Base-by-base conservation (phyloP, 2,797 vertebrate species). In the Tangara arthus region DNA sequence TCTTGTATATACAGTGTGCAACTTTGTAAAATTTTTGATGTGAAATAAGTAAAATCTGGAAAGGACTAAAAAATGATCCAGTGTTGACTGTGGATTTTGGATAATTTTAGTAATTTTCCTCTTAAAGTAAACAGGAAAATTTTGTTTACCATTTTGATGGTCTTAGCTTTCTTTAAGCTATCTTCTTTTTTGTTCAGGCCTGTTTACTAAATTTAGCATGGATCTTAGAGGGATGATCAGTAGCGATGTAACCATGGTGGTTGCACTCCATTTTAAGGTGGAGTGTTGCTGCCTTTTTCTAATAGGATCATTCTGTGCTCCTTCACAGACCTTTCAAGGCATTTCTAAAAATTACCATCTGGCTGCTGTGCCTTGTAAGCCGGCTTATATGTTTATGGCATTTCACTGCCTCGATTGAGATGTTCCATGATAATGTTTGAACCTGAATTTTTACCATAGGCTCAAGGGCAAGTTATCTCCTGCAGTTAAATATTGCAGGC, bases 171-270 rank as follows among this genome's bases (percentile, higher is more conserved):
- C n/a, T 50, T 92, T 50, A 64, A 90, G 18, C 35, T 64, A 3
- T 50, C 9, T 42, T 83, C 5, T 71, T 42, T 63, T 90, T 64
- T 3, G 1, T 64, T 87, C 15, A 46, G 46, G 13, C 11, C 55
- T 76, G 14, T 84, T 93, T 75, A 47, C 24, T 22, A 15, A 91
- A 28, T 69, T 92, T 69, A 65, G 2, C 18, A 1, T 69, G n/a
- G 32, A 6, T 77, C 24, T 60, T 73, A 47, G 4, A 19, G 8
- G 4, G 27, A 6, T 8, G 24, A 34, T 77, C 32, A 27, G 4
- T 57, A 47, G 27, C 0, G 0, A 15, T 41, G 11, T 61, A 52
- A 59, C 26, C 8, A 1, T 50, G 12, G 6, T 59, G 3, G 27
- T 50, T 85, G 28, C 79, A 50, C 28, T 81, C 26, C 28, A 12